A percentile compares a stretch with the other conserved stretches of the same genome.
phyloP scores from a whole-genome alignment of 2,113 vertebrate genomes.

The Thunnus thynnus region DNA sequence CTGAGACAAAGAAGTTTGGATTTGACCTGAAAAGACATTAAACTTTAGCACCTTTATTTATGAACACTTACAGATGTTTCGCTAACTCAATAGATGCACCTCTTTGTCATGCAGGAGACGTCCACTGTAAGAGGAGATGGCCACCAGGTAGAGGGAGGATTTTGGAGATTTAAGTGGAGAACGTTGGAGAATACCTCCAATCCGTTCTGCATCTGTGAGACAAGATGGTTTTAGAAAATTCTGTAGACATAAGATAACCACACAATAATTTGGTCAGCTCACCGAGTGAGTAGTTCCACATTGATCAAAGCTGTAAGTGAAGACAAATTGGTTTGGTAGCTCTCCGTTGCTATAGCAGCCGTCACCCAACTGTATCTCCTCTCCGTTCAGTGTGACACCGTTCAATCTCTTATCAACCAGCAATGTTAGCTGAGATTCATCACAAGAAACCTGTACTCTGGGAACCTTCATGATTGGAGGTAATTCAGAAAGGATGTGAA shows the following conservation, averaged over 20 bases:
- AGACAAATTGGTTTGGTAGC: constrained; percentile 56
- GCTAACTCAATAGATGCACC: constrained; percentile 7
- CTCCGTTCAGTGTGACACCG: constrained; percentile 19
- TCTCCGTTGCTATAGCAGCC: constrained; percentile 66
- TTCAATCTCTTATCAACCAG: constrained; percentile 55
- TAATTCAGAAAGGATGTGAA: constrained; percentile 10
- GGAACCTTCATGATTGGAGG: constrained; percentile 44
- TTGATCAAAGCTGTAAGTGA: constrained; percentile 62
- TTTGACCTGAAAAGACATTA: constrained; percentile 31
- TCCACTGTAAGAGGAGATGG: constrained; percentile 31
- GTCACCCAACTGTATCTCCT: constrained; percentile 61
- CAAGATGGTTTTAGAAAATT: fast-evolving
- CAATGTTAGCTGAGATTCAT: constrained; percentile 49
- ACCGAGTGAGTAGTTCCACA: constrained; percentile 71
- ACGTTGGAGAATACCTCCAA: constrained; percentile 58
- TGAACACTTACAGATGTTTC: fast-evolving
- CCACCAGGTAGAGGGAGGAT: constrained; percentile 17
- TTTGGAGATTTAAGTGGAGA: constrained; percentile 47
- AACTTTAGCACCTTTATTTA: background rate
- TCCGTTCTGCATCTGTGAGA: constrained; percentile 61
- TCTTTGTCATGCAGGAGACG: constrained; percentile 60
- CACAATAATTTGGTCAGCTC: background rate
- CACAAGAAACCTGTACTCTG: constrained; percentile 67
- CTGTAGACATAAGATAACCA: background rate
- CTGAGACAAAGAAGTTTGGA: background rate